Conservation (phyloP, 2,888 invertebrate genomes). For the Lumbricus terrestris region DNA sequence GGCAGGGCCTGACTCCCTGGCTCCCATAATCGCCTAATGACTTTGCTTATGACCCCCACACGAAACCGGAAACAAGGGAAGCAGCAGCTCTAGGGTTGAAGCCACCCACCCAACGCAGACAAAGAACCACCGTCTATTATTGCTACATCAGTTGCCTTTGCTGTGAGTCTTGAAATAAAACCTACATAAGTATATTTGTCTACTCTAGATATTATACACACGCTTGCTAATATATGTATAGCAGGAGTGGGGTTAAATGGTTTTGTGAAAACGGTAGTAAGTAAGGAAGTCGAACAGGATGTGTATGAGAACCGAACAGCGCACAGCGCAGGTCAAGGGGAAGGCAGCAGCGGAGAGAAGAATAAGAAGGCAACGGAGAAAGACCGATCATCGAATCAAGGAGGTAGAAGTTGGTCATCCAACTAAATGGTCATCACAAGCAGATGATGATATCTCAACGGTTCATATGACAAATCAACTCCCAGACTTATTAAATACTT, state of each 20-base stretch:
- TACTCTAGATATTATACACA: not conserved
- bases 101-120: not conserved
- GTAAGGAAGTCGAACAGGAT: not conserved
- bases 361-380: too few species aligned
- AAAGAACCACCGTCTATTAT: not conserved
- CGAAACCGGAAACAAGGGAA: constrained; percentile 3
- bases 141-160: not conserved
- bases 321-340: not conserved
- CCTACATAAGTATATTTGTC: not conserved
- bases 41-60: not conserved
- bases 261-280: not conserved
- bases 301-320: not conserved
- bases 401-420: not conserved
- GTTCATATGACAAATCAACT: not conserved
- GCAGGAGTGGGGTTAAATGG: not conserved
- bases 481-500: not conserved
- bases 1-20: constrained; percentile 3
- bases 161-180: not conserved
- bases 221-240: not conserved
- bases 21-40: not conserved
- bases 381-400: not conserved
- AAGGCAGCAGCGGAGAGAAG: not conserved
- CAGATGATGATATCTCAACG: not conserved
- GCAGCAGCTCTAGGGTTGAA: not conserved
- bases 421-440: not conserved